These are phyloP conservation scores for Castor canadensis DNA, from an alignment of 2,113 vertebrate genomes.

Conservation along the genomic window DNA sequence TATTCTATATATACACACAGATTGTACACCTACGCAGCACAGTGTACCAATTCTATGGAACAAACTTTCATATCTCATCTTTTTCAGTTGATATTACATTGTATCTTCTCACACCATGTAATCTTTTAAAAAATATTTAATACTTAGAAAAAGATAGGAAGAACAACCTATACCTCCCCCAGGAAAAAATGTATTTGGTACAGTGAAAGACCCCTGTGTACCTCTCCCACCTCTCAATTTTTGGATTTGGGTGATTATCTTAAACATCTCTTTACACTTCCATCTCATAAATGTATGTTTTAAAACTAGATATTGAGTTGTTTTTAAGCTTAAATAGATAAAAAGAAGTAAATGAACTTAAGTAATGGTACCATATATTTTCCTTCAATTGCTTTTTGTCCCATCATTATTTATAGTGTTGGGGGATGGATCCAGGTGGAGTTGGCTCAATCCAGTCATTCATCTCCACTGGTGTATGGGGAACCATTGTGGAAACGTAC, in stretches of 20 bases:
- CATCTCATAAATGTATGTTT: background rate
- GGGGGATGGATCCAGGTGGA: fast-evolving
- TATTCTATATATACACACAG: too few relatives aligned
- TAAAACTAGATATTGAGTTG: background rate
- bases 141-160: background rate
- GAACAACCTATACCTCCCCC: background rate
- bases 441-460: background rate
- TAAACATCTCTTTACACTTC: background rate
- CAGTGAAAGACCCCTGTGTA: fast-evolving
- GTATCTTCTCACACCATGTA: background rate
- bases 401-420: background rate
- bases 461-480: fast-evolving
- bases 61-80: background rate
- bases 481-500: fast-evolving
- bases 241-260: background rate
- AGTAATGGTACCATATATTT: background rate
- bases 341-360: background rate
- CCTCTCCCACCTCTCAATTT: fast-evolving
- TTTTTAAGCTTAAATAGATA: background rate
- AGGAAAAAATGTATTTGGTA: background rate
- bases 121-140: too few relatives aligned
- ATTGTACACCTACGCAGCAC: too few relatives aligned
- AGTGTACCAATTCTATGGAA: background rate
- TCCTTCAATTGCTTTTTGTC: background rate
- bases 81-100: background rate